These are phyloP conservation scores for human DNA, from an alignment of 2,113 vertebrate species.

Conservation along the genomic window GRCh38 chr18:12347001-12347500, in stretches of 20 bases:
- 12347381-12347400: not conserved
- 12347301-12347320: too few relatives aligned
- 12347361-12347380: not conserved
- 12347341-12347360: not conserved
- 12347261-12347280: not conserved
- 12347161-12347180: not conserved
- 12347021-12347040: too few relatives aligned
- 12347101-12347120: too few relatives aligned
- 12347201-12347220: not conserved
- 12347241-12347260: not conserved
- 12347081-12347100: too few relatives aligned
- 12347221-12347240: not conserved
- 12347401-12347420: not conserved
- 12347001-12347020: too few relatives aligned
- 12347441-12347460: not conserved
- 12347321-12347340: not conserved
- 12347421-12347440: not conserved
- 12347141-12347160: not conserved
- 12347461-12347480: not conserved
- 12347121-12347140: too few relatives aligned
- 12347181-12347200: not conserved
- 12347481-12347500: not conserved
- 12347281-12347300: not conserved
- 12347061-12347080: too few relatives aligned
- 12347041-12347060: too few relatives aligned